Evolutionary conservation across 2,113 vertebrate species (phyloP), one percentile per base, ranked within the genome.

Genomic region (Ptilonorhynchus violaceus): DNA sequence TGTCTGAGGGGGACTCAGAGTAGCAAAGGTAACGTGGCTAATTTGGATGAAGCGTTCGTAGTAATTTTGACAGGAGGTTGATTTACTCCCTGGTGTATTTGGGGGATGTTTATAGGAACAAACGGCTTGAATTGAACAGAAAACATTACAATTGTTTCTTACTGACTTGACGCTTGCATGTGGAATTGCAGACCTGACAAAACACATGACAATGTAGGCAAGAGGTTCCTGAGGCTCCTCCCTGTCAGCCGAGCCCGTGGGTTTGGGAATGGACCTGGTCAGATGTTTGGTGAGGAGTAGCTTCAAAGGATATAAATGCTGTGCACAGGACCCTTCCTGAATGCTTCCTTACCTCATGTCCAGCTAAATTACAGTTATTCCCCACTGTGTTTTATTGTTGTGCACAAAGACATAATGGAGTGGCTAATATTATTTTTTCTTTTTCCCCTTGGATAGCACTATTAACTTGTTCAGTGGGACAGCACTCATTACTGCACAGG

Each of bases 181-280:
- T 81, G 81, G 39, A 59, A 21, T 64, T 60, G n/a, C 50, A 53
- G 72, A 23, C 13, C n/a, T 46, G 78, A 50, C 33, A 30, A 60
- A 59, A 15, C 63, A 12, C 5, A 0, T 9, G 73, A 5, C 23
- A n/a, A 0, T 0, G 6, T 3, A 4, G 47, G 58, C 22, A 47
- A 15, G 53, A 46, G 33, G 19, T 20, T 53, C 41, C 68, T 23
- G 68, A 52, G n/a, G 76, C 41, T 83, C 27, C 70, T 76, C 2
- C 0, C 9, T 17, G 17, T 18, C 50, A 31, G 47, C 73, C 19
- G 41, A 35, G 69, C 30, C 66, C 0, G 0, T 5, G 52, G 28
- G 16, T 5, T 6, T 75, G 73, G 64, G 33, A 30, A 24, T n/a
- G 63, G 37, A 33, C 47, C 44, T 42, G 39, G 3, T 4, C 56